Evolutionary conservation across 1,140 invertebrate genomes (phyloP), one percentile per base, ranked within the genome.

Genomic region (Pogonomyrmex barbatus): DNA sequence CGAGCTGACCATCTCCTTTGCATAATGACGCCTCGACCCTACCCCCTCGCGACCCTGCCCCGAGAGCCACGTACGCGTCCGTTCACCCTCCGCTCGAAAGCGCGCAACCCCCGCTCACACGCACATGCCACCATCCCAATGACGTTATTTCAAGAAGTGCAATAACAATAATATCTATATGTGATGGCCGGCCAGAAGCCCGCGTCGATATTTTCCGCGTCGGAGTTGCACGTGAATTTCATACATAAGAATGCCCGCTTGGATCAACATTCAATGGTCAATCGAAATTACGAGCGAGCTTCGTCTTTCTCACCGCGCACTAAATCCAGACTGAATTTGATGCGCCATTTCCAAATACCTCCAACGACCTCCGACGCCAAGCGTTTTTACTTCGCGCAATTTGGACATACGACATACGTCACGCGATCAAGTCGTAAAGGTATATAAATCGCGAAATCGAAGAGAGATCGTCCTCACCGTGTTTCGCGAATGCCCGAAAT

Each of bases 1-100:
- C 83, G 88, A 91, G 92, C 92, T 94, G 94, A 94, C 94, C 94
- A 94, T 95, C 94, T 94, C 87, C 86, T 95, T 95, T 95, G 93
- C 94, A 95, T 95, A 95, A 95, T 93, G 94, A 94, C 93, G 70
- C 89, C 70, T 73, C 33, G 79, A 58, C 83, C 77, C 70, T 56
- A 63, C 65, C 50, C 60, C 63, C 65, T 56, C 42, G 54, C 12
- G 54, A 24, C 68, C 62, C 39, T 63, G 42, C 9, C 50, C 24
- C 24, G 24, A 24, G 82, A 68, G 62, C 67, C 39, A 58, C 70
- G 39, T n/a, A 73, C 77, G 56, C 77, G 56, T 76, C 33, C 85
- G 52, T 47, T 85, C 68, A 83, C 75, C 58, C 85, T 52, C 45
- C 70, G 50, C n/a, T 50, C 45, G 54, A 87, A 88, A 83, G 58